Percentiles rank a stretch among this genome's conserved stretches.
Conservation (phyloP, 2,113 vertebrate genomes). For the Sorex araneus region DNA sequence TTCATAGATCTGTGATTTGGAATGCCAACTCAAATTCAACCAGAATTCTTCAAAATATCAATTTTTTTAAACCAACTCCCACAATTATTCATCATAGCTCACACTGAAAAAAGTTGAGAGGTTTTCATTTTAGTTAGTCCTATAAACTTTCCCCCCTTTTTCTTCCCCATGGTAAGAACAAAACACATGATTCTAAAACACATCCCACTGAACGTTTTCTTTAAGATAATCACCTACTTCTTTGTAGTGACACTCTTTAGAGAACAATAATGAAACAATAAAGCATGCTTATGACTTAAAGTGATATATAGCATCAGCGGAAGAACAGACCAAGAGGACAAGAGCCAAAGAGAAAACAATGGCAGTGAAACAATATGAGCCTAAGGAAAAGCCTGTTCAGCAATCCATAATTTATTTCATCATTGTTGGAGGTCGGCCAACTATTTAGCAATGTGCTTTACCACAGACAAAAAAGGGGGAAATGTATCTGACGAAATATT, state of each 20-base stretch:
- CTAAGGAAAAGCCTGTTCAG: background rate
- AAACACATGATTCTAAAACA: background rate
- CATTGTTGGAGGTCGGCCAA: background rate
- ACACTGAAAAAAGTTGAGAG: background rate
- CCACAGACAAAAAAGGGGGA: background rate
- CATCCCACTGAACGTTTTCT: background rate
- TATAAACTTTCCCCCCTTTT: background rate
- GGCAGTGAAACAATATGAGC: background rate
- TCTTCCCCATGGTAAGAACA: too few species aligned
- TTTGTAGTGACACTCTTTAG: background rate
- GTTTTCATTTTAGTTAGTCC: background rate
- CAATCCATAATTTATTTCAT: background rate
- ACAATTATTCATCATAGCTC: background rate
- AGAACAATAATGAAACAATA: background rate
- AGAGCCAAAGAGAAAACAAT: background rate
- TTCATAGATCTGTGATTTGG: background rate
- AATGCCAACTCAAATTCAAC: background rate
- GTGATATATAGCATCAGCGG: background rate
- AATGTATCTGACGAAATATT: constrained; percentile 14
- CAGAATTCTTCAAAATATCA: background rate
- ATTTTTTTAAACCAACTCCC: background rate
- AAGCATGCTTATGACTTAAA: background rate
- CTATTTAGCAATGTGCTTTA: constrained; percentile 12
- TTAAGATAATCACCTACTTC: background rate
- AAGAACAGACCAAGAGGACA: background rate